Evolutionary conservation across 2,113 vertebrate species (phyloP).

Genomic region (Microtus richardsoni): DNA sequence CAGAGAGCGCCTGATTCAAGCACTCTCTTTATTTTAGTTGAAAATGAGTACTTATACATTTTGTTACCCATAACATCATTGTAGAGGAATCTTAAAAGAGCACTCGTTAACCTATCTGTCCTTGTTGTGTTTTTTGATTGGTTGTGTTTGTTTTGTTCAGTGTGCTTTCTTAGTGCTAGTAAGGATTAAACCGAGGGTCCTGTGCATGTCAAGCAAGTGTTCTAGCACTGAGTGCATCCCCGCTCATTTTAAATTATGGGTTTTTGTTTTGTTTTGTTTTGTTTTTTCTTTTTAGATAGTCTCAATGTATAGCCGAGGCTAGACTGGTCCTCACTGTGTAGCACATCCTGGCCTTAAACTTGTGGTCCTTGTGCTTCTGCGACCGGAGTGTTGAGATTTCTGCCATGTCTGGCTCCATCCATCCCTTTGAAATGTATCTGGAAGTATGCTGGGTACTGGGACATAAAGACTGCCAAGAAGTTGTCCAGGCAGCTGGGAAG

Average conservation of each 20-base stretch:
- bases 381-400: neutral
- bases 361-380: neutral
- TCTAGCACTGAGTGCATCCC: neutral
- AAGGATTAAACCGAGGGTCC: neutral
- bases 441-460: neutral
- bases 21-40: neutral
- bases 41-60: neutral
- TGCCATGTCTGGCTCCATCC: no score
- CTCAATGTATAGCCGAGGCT: neutral
- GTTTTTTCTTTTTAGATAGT: neutral
- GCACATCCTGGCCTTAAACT: neutral
- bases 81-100: neutral
- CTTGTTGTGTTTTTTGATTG: neutral
- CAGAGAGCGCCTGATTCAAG: neutral
- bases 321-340: neutral
- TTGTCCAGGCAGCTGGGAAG: neutral
- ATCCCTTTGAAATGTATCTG: neutral
- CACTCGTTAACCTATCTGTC: neutral
- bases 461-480: neutral
- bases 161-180: neutral
- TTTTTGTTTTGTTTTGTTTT: neutral
- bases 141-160: neutral
- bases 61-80: neutral
- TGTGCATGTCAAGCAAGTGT: neutral
- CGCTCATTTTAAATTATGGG: neutral